Conservation (phyloP, 1,140 invertebrate genomes). For the Penaeus vannamei region DNA sequence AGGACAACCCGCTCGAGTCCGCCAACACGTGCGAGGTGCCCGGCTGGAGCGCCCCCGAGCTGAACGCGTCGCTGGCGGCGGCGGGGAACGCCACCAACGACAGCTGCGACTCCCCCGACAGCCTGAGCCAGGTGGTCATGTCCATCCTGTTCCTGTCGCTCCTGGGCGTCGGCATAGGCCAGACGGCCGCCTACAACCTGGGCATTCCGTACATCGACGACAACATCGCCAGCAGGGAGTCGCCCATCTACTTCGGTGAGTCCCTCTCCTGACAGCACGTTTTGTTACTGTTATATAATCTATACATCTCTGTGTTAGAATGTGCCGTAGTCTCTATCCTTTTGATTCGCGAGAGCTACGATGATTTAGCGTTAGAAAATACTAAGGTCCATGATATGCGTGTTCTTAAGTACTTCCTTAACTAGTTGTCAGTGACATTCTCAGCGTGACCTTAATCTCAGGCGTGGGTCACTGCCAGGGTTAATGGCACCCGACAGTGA, state of each 20-base stretch:
- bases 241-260: slow-evolving; percentile 93
- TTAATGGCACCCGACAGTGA: no score
- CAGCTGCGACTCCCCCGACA: slow-evolving; percentile 38
- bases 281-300: neutral
- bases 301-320: no score
- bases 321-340: no score
- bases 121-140: slow-evolving; percentile 71
- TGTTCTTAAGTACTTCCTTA: no score
- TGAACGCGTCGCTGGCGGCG: neutral
- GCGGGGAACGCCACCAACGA: neutral
- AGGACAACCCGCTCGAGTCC: slow-evolving; percentile 56
- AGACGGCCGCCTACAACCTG: slow-evolving; percentile 83
- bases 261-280: slow-evolving; percentile 56
- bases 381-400: no score
- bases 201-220: slow-evolving; percentile 95
- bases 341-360: no score
- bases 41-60: neutral
- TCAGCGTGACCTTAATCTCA: no score
- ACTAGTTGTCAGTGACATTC: no score
- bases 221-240: slow-evolving; percentile 91
- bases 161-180: slow-evolving; percentile 91
- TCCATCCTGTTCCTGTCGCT: slow-evolving; percentile 90
- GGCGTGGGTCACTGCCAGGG: no score
- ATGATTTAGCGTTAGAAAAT: no score
- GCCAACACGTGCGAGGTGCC: slow-evolving; percentile 39